A percentile compares a stretch with the other conserved stretches of the same genome.
phyloP scores from a whole-genome alignment of 2,797 vertebrate genomes.

The Lutjanus campechanus region DNA sequence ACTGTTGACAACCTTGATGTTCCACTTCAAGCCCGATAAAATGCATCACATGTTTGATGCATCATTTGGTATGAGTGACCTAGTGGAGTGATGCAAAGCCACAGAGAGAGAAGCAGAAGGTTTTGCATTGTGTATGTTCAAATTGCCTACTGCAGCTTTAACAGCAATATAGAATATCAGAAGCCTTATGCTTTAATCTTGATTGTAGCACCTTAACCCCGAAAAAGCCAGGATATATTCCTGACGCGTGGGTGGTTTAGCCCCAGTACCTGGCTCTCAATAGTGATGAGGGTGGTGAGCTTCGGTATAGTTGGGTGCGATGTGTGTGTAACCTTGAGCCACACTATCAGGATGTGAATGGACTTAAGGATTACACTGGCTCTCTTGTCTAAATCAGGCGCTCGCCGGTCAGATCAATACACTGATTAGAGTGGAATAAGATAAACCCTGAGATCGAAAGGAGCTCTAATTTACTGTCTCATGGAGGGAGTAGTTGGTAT shows the following conservation, averaged over 20 bases:
- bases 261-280: background rate
- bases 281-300: constrained; percentile 19
- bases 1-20: too few species aligned
- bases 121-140: too few species aligned
- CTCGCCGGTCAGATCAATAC: constrained; percentile 83
- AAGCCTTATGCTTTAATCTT: background rate
- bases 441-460: constrained; percentile 81
- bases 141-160: background rate
- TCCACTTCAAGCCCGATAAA: too few species aligned
- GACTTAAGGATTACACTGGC: constrained; percentile 79
- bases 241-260: constrained; percentile 28
- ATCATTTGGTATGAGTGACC: too few species aligned
- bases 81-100: too few species aligned
- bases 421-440: constrained; percentile 82
- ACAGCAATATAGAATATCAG: background rate
- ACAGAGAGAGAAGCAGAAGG: too few species aligned
- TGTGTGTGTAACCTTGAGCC: constrained; percentile 80
- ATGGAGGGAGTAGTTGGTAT: constrained; percentile 57
- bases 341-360: constrained; percentile 80
- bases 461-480: constrained; percentile 77
- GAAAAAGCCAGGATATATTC: constrained; percentile 19
- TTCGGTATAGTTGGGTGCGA: constrained; percentile 28
- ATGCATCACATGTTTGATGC: too few species aligned
- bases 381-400: constrained; percentile 74
- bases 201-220: background rate